Base-by-base conservation (phyloP, 2,113 vertebrate species). In the Gambusia holbrooki region DNA sequence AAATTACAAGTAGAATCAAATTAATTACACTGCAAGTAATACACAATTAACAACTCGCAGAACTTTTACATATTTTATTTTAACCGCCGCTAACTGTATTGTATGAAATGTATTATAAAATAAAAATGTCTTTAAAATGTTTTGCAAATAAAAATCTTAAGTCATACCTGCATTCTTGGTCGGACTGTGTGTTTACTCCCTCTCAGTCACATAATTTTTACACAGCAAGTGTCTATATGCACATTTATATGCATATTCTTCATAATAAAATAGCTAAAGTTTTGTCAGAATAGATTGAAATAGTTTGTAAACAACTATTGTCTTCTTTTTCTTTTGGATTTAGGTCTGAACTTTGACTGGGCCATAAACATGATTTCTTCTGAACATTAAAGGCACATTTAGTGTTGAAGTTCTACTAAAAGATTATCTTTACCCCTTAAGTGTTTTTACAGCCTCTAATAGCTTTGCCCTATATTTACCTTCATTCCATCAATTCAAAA, bases 21-120 rank as follows among this genome's bases (percentile, higher is more conserved):
- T 48, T 19, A 79, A 86, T 88, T 81, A 77, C 27, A 61, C 32
- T 66, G 71, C 29, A 62, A 76, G 15, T 30, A 64, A 74, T 61
- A 65, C 90, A 19, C 17, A 2, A 6, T 0, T 0, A 48, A 8
- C 22, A n/a, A 7, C 51, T 58, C 10, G 9, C 51, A 58, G 22
- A 58, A 58, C 25, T 19, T 54, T 2, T 22, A 22, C 48, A 9
- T 19, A 58, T 58, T 58, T 58, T 58, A 58, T 58, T 58, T 58
- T 58, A 58, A 58, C 51, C 25, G n/a, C 48, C 22, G 25, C 22
- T n/a, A 58, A 58, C 51, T n/a, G n/a, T n/a, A n/a, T 3, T 58
- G 51, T 11, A 58, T n/a, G n/a, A n/a, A n/a, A 58, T n/a, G 25
- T n/a, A n/a, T 58, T n/a, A 9, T n/a, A 58, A 58, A n/a, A 11